phyloP scores from a whole-genome alignment of 2,888 invertebrate species.

The Leucoptera coffeella region DNA sequence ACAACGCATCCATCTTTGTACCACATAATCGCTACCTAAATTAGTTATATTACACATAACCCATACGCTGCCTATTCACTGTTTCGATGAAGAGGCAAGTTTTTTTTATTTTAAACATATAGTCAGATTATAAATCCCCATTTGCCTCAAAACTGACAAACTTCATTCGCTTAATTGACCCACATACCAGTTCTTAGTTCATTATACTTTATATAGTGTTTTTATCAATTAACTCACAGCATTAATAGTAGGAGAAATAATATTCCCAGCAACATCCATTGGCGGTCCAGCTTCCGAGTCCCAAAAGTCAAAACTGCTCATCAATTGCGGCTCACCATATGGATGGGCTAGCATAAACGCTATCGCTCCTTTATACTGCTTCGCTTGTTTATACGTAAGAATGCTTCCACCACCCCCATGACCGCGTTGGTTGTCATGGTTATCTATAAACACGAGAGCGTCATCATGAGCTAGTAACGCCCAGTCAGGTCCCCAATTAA shows the following conservation, averaged over 20 bases:
- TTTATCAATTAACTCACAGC: constrained; percentile 31
- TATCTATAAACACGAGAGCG: constrained; percentile 70
- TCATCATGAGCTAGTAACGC: constrained; percentile 45
- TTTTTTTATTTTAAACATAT: too few species aligned
- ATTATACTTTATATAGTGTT: too few species aligned
- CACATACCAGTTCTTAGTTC: too few species aligned
- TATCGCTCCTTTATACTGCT: constrained; percentile 68
- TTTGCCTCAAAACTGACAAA: too few species aligned
- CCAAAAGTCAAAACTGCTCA: constrained; percentile 78
- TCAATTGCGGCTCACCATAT: constrained; percentile 72
- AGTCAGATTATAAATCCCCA: too few species aligned
- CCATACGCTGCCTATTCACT: too few species aligned
- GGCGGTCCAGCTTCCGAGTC: constrained; percentile 63
- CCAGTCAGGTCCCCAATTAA: constrained; percentile 60
- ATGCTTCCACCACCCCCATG: constrained; percentile 50
- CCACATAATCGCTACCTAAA: too few species aligned
- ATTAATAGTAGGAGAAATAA: constrained; percentile 60
- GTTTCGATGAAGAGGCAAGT: too few species aligned
- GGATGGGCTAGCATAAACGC: constrained; percentile 83
- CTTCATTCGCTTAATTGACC: too few species aligned
- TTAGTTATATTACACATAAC: too few species aligned
- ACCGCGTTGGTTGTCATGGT: constrained; percentile 77
- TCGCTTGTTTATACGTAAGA: constrained; percentile 58
- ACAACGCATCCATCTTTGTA: too few species aligned
- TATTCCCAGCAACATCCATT: constrained; percentile 51